Base-by-base conservation (phyloP, 2,888 invertebrate genomes). In the Stenichneumon culpator region DNA sequence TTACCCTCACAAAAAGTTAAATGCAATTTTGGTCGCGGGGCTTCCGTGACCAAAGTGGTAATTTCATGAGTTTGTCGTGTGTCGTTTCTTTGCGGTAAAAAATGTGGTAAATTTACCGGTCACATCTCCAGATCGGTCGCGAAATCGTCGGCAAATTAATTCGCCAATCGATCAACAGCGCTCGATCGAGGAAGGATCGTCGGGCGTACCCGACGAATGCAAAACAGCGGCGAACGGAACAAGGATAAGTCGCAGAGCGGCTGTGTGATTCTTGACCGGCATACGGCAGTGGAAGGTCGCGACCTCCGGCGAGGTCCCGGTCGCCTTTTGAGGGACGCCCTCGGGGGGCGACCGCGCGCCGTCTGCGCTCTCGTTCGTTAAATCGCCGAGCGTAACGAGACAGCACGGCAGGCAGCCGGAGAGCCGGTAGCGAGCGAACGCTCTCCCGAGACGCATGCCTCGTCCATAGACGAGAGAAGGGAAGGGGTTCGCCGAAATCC, bases 261-360 rank as follows among this genome's bases (percentile, higher is more conserved):
- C 82, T 74, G 88, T 87, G 87, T 90, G 88, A 90, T 88, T 92
- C 91, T 93, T 92, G 92, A 92, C 90, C 91, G 91, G 92, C 89
- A 92, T 93, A 90, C 28, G n/a, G 6, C 52, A 7, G 79, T 82
- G 89, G 92, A 93, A 93, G 93, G 93, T 92, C 91, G 88, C 88
- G 90, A 92, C 92, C 93, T 91, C 89, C 90, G 86, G 86, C 89
- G 89, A 90, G 91, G 90, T 91, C 88, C 81, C 87, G 83, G 73
- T 82, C 80, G 80, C 68, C 84, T 19, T 57, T 86, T 87, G 84
- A 78, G 68, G 69, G 73, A 79, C 68, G 81, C 60, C 50, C 79
- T 82, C 60, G 74, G 63, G 74, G 70, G 77, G 82, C 75, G 28
- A 63, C 69, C 28, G 82, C 68, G 79, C 79, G 84, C 77, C 89